Conservation (phyloP, 2,888 invertebrate species). For the Zeuzera pyrina region DNA sequence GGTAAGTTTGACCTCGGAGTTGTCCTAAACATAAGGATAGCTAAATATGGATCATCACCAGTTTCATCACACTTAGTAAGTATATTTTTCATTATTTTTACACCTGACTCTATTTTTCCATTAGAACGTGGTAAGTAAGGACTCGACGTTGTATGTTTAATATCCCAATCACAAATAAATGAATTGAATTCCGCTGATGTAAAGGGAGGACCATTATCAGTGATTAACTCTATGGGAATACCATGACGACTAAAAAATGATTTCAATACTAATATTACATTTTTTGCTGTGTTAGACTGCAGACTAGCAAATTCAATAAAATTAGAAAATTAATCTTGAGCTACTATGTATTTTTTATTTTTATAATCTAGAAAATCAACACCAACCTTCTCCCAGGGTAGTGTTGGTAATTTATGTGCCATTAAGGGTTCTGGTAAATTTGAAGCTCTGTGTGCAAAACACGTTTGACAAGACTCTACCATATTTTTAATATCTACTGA, state of each 20-base stretch:
- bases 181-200: constrained; percentile 13
- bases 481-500: too few relatives aligned
- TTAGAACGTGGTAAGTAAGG: constrained; percentile 14
- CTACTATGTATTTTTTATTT: constrained; percentile 11
- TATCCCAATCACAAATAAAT: constrained; percentile 12
- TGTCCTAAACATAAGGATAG: background rate
- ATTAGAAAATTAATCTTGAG: constrained; percentile 19
- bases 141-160: constrained; percentile 14
- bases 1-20: background rate
- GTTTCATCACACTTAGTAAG: background rate
- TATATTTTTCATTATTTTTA: constrained; percentile 1
- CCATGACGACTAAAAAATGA: constrained; percentile 14
- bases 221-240: constrained; percentile 14
- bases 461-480: too few relatives aligned
- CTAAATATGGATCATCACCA: background rate
- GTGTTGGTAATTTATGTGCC: too few relatives aligned
- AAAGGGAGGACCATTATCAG: constrained; percentile 18
- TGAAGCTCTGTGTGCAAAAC: too few relatives aligned
- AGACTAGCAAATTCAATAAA: constrained; percentile 15
- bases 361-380: constrained; percentile 17
- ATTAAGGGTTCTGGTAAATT: too few relatives aligned
- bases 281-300: constrained; percentile 8
- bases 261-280: constrained; percentile 9
- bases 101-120: constrained; percentile 10
- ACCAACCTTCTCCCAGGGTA: constrained; percentile 17